Evolutionary conservation across 1,140 invertebrate species (phyloP).

Genomic region (Ostrea edulis): DNA sequence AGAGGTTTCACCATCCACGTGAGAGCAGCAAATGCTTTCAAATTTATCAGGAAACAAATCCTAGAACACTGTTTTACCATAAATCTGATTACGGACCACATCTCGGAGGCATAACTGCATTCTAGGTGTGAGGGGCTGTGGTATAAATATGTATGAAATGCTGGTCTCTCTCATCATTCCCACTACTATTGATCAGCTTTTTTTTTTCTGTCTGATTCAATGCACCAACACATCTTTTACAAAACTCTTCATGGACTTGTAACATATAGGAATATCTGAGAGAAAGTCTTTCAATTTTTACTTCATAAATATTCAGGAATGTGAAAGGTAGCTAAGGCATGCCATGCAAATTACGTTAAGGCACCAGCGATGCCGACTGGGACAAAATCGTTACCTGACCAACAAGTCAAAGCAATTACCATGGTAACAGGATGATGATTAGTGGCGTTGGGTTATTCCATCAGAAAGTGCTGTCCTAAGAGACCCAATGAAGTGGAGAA

Average conservation of each 20-base stretch:
- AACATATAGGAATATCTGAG: background rate
- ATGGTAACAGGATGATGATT: slow-evolving; percentile 38
- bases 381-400: slow-evolving; percentile 36
- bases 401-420: slow-evolving; percentile 34
- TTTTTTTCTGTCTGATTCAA: slow-evolving; percentile 24
- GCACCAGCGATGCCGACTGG: background rate
- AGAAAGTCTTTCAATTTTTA: background rate
- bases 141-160: slow-evolving; percentile 34
- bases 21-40: background rate
- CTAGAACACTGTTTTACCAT: slow-evolving; percentile 6
- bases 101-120: slow-evolving; percentile 8
- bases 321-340: background rate
- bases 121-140: slow-evolving; percentile 10
- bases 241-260: background rate
- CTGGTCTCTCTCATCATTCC: slow-evolving; percentile 14
- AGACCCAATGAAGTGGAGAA: slow-evolving; percentile 33
- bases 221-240: slow-evolving; percentile 31
- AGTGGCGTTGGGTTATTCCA: slow-evolving; percentile 31
- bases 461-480: slow-evolving; percentile 27
- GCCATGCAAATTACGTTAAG: background rate
- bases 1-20: background rate
- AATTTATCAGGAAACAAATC: slow-evolving; percentile 33
- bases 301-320: slow-evolving; percentile 10
- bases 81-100: slow-evolving; percentile 25
- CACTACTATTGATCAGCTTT: background rate